Percentiles rank a stretch among this genome's conserved stretches.
phyloP scores from a whole-genome alignment of 2,113 vertebrate genomes.

The Prolemur simus region DNA sequence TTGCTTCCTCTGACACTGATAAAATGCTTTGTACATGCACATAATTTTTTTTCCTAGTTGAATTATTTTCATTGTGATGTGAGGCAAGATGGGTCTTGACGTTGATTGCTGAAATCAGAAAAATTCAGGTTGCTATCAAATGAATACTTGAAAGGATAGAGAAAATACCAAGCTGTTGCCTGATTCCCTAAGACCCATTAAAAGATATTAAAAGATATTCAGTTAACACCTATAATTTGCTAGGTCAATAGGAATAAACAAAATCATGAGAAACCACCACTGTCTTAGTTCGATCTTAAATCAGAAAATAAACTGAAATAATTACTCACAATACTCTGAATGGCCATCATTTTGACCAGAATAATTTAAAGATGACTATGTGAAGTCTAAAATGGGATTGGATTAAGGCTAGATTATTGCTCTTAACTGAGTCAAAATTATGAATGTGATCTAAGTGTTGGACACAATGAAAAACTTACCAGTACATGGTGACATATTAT shows the following conservation, averaged over 20 bases:
- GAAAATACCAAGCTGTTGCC: background rate
- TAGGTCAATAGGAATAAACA: background rate
- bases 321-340: background rate
- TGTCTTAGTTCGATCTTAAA: background rate
- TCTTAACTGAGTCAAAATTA: background rate
- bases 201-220: background rate
- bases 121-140: background rate
- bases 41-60: background rate
- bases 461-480: background rate
- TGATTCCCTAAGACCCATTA: background rate
- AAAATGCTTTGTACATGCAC: background rate
- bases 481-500: background rate
- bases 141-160: background rate
- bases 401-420: background rate
- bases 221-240: background rate
- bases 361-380: background rate
- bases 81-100: background rate
- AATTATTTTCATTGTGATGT: slow-evolving; percentile 27
- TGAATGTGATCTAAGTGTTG: background rate
- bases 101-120: background rate
- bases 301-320: background rate
- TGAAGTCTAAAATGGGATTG: background rate
- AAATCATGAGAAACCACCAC: background rate
- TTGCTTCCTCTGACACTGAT: background rate
- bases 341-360: background rate